Base-by-base conservation (phyloP, 1,140 invertebrate genomes). In the Lepidurus apus region DNA sequence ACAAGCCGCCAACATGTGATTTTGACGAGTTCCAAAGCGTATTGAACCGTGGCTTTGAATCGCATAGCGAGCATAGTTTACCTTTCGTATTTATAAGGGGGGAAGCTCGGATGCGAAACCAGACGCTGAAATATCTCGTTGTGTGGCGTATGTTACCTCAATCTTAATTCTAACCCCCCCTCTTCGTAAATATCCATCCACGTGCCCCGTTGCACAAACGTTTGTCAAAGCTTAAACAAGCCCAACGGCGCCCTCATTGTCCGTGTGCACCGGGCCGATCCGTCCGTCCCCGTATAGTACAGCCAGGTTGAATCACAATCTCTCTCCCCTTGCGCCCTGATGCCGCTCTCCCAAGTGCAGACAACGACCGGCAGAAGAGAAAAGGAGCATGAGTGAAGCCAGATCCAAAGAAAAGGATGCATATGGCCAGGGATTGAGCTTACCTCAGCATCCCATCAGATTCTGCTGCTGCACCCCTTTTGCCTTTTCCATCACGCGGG, bases 391-490 rank as follows among this genome's bases (percentile, higher is more conserved):
- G 53, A 21, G 34, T 34, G 34, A 34, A 34, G 34, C 34, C 17
- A 65, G 53, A 17, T 17, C 45, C 10, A 47, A 47, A 17, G 17
- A 65, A 65, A 65, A 65, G 53, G 53, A 65, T 65, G 53, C 53
- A 65, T 65, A 65, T 65, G 53, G 53, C 53, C 53, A 65, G 53
- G 53, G 53, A 65, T 65, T 65, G 53, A 65, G 53, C 53, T 65
- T 65, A 65, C 53, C 53, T 65, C 53, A 65, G 53, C 53, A 65
- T 65, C 53, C 53, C 53, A 65, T 65, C 53, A 65, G 53, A 65
- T 65, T 65, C 53, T 65, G 53, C 53, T 65, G 9, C 53, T n/a
- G 45, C 45, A 65, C 53, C 53, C 53, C 53, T 65, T 65, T 65
- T 21, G 53, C 53, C 13, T 65, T 65, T 65, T 65, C 53, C n/a